These are phyloP conservation scores for Drosophila dives DNA, from an alignment of 2,888 invertebrate genomes.

Conservation along the genomic window DNA sequence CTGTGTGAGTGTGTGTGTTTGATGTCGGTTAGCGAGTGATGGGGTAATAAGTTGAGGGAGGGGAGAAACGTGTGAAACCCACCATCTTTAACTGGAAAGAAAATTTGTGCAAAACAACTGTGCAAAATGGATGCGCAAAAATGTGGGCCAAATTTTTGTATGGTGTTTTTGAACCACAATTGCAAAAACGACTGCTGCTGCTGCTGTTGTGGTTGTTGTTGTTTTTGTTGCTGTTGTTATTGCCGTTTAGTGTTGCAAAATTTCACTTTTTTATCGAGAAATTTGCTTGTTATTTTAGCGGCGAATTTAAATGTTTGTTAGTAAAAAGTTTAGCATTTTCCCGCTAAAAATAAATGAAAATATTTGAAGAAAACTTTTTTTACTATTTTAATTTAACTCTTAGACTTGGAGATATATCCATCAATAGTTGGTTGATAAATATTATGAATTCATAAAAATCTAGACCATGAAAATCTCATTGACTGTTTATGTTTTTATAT, in stretches of 20 bases:
- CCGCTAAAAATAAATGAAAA: background rate
- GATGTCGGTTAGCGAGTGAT: slow-evolving; percentile 12
- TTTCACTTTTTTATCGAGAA: slow-evolving; percentile 1
- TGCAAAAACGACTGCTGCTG: slow-evolving; percentile 9
- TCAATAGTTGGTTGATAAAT: background rate
- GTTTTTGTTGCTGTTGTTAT: background rate
- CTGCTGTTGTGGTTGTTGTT: background rate
- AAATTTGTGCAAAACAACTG: slow-evolving; percentile 37
- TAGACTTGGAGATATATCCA: background rate
- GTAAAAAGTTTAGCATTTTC: background rate
- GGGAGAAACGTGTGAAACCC: slow-evolving; percentile 3
- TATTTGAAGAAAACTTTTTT: background rate
- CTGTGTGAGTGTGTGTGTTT: slow-evolving; percentile 10
- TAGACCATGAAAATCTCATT: background rate
- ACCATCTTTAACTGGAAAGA: slow-evolving; percentile 53
- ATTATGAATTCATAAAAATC: too few relatives aligned
- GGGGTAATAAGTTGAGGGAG: background rate
- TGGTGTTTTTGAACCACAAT: slow-evolving; percentile 30
- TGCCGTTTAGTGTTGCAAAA: slow-evolving; percentile 3
- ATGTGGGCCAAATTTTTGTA: slow-evolving; percentile 65
- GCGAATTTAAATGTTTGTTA: background rate
- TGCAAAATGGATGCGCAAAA: slow-evolving; percentile 55
- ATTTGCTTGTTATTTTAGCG: background rate
- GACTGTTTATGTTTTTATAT: background rate
- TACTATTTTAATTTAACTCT: background rate